Base-by-base conservation (phyloP, 2,113 vertebrate genomes). In the Mormoops blainvillei region DNA sequence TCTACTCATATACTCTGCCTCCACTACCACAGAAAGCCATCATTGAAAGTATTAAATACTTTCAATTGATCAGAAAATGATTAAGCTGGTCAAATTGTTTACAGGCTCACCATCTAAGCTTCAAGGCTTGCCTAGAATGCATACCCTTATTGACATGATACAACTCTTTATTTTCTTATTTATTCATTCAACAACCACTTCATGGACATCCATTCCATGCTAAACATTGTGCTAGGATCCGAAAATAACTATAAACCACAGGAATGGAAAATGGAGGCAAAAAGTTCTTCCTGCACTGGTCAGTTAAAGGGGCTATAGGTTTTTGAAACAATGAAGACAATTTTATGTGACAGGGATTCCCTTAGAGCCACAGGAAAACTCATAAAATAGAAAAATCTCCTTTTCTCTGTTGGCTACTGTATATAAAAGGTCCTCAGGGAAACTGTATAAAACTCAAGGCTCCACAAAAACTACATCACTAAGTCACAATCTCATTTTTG, bases 271-370 rank as follows among this genome's bases (percentile, higher is more conserved):
- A 65, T 63, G 26, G 52, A n/a, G 54, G 12, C 5, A 65, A 56
- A 89, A 89, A 54, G 5, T 38, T 9, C 48, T 71, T 58, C 43
- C 14, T 43, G 28, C 3, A 16, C 26, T 73, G 36, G 52, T 63
- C 70, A 65, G 73, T 68, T 94, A 83, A 77, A 95, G n/a, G 11
- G 0, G 56, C 38, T 68, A 73, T 22, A 84, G 31, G 41, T 52
- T 92, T 96, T 91, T 88, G 38, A 91, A 97, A 48, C 19, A 92
- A 90, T 4, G 8, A 77, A 89, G 65, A 41, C n/a, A 83, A 73
- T 80, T 90, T 91, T 85, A 33, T 52, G 26, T 89, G 50, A 94
- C n/a, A 95, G 41, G 36, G 14, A 84, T 33, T 82, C 58, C 38
- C 61, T 87, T 31, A 63, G 86, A 95, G 54, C 14, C 28, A 52